These are phyloP conservation scores for Stichodactyla helianthus DNA, from an alignment of 64 coral and sea anemone species.

Conservation along the genomic window DNA sequence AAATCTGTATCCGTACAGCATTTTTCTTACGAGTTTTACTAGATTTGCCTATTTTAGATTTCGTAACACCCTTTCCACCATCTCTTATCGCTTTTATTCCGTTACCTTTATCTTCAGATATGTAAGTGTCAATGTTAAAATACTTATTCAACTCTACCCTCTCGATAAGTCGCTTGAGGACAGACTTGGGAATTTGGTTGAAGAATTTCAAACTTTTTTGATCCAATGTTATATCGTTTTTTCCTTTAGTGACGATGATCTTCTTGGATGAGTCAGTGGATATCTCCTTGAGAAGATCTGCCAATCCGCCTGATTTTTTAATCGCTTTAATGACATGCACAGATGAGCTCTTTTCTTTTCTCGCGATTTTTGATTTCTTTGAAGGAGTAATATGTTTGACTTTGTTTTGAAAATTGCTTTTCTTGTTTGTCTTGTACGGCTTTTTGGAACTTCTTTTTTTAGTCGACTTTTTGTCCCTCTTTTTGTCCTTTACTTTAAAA, in stretches of 20 bases:
- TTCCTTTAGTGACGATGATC: constrained; percentile 5
- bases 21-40: neutral
- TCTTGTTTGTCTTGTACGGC: neutral
- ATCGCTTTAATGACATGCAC: neutral
- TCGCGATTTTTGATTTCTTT: neutral
- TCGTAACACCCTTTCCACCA: neutral
- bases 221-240: neutral
- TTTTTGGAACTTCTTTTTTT: neutral
- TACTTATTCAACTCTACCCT: neutral
- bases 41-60: neutral
- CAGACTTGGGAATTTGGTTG: constrained; percentile 1
- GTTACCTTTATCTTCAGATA: neutral
- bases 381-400: neutral
- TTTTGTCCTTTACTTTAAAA: neutral
- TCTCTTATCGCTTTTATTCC: neutral
- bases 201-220: neutral
- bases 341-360: neutral
- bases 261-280: constrained; percentile 23
- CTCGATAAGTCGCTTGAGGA: neutral
- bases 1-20: neutral
- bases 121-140: neutral
- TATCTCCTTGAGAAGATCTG: constrained; percentile 5
- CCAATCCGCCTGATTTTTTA: constrained; percentile 5
- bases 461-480: neutral
- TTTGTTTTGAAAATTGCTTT: neutral